Percentiles rank a stretch among this genome's conserved stretches.
These are phyloP conservation scores for Nephrocerus scutellatus DNA, from an alignment of 2,888 invertebrate genomes.

Conservation along the genomic window DNA sequence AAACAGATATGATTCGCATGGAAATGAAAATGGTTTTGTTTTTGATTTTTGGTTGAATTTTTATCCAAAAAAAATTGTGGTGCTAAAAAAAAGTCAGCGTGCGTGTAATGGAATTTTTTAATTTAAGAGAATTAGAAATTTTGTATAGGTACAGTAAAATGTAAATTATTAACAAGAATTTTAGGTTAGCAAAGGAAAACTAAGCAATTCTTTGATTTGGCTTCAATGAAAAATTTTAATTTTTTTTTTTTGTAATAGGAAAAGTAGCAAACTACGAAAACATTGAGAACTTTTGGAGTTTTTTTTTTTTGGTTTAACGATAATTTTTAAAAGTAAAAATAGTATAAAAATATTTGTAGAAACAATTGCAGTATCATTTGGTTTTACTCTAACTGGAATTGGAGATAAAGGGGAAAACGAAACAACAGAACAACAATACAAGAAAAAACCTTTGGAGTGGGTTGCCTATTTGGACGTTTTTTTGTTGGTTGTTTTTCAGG, in stretches of 20 bases:
- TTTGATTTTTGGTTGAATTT: no score
- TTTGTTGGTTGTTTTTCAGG: neutral
- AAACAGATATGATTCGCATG: no score
- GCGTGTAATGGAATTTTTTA: no score
- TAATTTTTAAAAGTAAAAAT: constrained; percentile 16
- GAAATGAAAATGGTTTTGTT: no score
- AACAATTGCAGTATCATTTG: neutral
- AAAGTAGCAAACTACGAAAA: constrained; percentile 22
- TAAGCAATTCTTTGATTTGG: constrained; percentile 11
- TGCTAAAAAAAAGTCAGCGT: no score
- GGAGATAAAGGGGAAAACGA: constrained; percentile 1
- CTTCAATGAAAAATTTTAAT: constrained; percentile 15
- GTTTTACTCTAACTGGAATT: no score
- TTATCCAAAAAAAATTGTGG: no score
- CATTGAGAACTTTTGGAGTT: no score
- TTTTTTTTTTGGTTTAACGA: neutral
- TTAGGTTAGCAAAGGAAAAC: constrained; percentile 20
- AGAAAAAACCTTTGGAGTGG: constrained; percentile 6
- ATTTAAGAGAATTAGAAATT: no score
- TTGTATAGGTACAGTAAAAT: no score
- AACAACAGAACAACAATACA: constrained; percentile 3
- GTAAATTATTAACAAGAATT: no score
- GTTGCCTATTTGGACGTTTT: neutral
- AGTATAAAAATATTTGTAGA: constrained; percentile 7
- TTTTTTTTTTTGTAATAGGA: constrained; percentile 22